phyloP scores from a whole-genome alignment of 1,140 invertebrate genomes.

The Adoxophyes honmai region DNA sequence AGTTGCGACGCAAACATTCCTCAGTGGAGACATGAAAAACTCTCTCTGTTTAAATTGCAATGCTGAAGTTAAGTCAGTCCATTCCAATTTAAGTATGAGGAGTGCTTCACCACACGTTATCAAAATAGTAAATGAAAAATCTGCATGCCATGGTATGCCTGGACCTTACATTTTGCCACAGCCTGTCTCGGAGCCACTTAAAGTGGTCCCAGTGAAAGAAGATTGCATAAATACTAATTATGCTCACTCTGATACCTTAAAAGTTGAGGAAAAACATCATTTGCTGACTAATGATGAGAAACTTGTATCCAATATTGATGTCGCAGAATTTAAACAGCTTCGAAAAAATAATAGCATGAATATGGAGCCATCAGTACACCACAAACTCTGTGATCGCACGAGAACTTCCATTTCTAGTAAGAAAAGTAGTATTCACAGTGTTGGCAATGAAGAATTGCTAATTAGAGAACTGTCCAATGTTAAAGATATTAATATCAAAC shows the following conservation, averaged over 20 bases:
- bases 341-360: slow-evolving; percentile 50
- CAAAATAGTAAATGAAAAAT: slow-evolving; percentile 57
- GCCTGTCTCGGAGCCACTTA: slow-evolving; percentile 20
- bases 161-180: slow-evolving; percentile 55
- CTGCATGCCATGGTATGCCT: slow-evolving; percentile 32
- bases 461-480: slow-evolving; percentile 43
- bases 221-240: slow-evolving; percentile 25
- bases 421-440: slow-evolving; percentile 59
- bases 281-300: slow-evolving; percentile 33
- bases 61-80: slow-evolving; percentile 62
- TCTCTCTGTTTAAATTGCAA: slow-evolving; percentile 79
- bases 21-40: slow-evolving; percentile 73
- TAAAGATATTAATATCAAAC: slow-evolving; percentile 37
- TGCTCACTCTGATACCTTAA: slow-evolving; percentile 26
- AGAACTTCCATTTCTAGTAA: slow-evolving; percentile 62
- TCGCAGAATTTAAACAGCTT: slow-evolving; percentile 47
- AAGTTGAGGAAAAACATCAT: slow-evolving; percentile 33
- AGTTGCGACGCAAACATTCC: slow-evolving; percentile 79
- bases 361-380: slow-evolving; percentile 79
- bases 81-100: slow-evolving; percentile 60
- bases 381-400: slow-evolving; percentile 78
- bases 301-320: slow-evolving; percentile 39
- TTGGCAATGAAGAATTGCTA: slow-evolving; percentile 47
- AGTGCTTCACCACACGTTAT: slow-evolving; percentile 57
- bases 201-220: slow-evolving; percentile 26